Conservation (phyloP, 2,113 vertebrate genomes). For the Axis porcinus region DNA sequence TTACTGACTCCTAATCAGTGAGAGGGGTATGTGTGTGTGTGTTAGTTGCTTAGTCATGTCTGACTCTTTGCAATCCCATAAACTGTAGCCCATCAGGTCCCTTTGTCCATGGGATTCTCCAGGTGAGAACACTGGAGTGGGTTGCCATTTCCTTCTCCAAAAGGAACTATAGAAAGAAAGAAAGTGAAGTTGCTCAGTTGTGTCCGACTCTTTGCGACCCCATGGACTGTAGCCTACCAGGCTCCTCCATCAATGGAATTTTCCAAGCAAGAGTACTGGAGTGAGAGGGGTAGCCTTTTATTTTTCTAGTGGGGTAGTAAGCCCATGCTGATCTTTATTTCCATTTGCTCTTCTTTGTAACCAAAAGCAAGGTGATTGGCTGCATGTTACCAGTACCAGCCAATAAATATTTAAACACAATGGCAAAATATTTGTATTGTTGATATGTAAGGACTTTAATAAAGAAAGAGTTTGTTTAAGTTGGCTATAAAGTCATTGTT, state of each 20-base stretch:
- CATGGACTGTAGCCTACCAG: not conserved
- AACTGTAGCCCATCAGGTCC: not conserved
- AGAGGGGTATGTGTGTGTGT: not conserved
- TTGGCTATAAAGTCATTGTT: not conserved
- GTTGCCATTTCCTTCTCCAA: not conserved
- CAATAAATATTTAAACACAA: constrained; percentile 3
- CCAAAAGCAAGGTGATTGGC: not conserved
- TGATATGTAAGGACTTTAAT: not conserved
- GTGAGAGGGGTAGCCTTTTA: not conserved
- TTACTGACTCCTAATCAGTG: not conserved
- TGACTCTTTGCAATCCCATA: not conserved
- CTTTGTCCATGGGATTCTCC: not conserved
- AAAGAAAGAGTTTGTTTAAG: not conserved
- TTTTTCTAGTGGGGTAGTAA: not conserved
- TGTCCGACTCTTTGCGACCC: not conserved
- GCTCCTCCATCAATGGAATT: not conserved
- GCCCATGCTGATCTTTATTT: not conserved
- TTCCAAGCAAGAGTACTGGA: not conserved
- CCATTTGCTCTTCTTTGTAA: constrained; percentile 3
- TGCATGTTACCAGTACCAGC: not conserved
- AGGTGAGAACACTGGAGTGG: not conserved
- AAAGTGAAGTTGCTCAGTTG: not conserved
- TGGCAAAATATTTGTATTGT: not conserved
- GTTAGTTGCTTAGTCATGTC: not conserved
- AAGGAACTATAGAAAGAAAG: not conserved